Conservation (phyloP, 2,113 vertebrate genomes). For the Dissostichus mawsoni region DNA sequence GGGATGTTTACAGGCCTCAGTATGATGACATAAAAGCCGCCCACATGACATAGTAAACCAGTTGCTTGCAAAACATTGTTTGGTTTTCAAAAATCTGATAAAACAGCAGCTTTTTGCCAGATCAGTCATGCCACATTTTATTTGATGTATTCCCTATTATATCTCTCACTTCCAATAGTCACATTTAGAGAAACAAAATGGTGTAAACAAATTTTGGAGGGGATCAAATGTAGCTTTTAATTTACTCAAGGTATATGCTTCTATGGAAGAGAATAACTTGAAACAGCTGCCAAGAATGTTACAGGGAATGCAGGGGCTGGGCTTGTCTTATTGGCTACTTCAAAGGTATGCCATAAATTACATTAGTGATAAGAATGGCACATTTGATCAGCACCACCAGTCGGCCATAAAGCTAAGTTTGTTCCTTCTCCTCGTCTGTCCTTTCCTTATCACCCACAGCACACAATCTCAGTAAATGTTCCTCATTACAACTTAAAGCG, state of each 20-base stretch:
- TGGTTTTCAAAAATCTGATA: background rate
- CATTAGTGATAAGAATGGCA: conserved; percentile 39
- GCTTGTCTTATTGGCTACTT: conserved; percentile 33
- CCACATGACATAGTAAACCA: background rate
- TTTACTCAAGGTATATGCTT: background rate
- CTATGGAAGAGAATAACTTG: background rate
- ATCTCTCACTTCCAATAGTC: background rate
- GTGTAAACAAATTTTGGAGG: no score
- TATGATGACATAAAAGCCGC: background rate
- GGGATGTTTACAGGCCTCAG: background rate
- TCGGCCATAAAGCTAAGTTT: conserved; percentile 11
- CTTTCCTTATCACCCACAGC: background rate
- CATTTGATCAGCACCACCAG: conserved; percentile 21
- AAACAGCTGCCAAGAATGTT: background rate
- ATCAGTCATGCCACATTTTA: background rate
- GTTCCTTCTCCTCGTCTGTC: background rate
- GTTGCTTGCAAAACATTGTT: background rate
- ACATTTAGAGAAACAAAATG: background rate
- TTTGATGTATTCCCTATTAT: background rate
- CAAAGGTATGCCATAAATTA: conserved; percentile 53
- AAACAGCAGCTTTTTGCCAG: background rate
- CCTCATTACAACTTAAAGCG: background rate
- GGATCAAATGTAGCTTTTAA: no score
- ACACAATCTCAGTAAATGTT: background rate
- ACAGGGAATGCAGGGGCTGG: background rate